These are phyloP conservation scores for Manis crassicaudata DNA, from an alignment of 2,797 vertebrate species.

Conservation along the genomic window DNA sequence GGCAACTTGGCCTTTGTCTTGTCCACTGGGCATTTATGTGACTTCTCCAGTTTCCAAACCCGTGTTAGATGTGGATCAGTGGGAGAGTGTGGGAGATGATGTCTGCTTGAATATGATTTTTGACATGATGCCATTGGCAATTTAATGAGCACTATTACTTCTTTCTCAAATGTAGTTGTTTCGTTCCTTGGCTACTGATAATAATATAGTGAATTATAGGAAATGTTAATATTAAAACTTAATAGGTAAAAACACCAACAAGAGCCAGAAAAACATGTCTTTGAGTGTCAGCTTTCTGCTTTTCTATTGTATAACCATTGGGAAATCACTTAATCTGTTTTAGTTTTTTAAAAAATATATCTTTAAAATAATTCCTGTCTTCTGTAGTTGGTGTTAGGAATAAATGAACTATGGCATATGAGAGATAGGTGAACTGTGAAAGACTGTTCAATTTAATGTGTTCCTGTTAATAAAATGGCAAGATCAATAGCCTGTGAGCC, in stretches of 20 bases:
- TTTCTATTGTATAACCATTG: neutral
- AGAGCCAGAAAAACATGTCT: neutral
- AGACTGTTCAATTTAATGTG: neutral
- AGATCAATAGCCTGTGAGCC: neutral
- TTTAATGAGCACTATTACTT: neutral
- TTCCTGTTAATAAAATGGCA: neutral
- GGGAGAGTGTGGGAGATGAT: neutral
- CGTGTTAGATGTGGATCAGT: neutral
- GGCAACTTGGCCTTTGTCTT: neutral
- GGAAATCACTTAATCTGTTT: neutral
- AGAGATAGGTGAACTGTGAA: neutral
- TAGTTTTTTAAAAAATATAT: neutral
- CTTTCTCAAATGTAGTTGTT: neutral
- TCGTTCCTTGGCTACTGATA: neutral
- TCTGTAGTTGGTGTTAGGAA: neutral
- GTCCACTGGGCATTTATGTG: neutral
- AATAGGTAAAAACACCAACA: neutral
- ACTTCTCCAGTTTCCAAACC: constrained; percentile 28
- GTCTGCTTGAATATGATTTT: neutral
- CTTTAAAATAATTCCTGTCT: neutral
- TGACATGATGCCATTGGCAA: neutral
- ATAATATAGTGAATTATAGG: neutral
- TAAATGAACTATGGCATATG: neutral
- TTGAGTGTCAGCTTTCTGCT: neutral
- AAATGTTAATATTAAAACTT: neutral